These are phyloP conservation scores for Nemopilema nomurai DNA, from an alignment of 30 jellyfish, hydroid and myxozoan genomes.

Conservation along the genomic window DNA sequence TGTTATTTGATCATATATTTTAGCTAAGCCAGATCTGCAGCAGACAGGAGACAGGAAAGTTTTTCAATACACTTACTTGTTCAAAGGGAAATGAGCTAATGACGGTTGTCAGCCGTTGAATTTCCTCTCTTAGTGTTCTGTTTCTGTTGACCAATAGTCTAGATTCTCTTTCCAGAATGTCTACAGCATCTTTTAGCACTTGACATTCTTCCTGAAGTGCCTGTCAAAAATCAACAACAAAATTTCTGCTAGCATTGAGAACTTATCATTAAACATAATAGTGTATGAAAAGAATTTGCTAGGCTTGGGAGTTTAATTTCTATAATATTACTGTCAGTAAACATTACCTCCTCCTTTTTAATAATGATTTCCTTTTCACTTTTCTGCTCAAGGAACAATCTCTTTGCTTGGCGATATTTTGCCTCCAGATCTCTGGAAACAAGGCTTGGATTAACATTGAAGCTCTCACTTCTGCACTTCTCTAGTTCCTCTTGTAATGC, in stretches of 20 bases:
- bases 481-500: conserved; percentile 44
- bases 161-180: conserved; percentile 20
- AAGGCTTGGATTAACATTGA: conserved; percentile 8
- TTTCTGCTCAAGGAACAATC: conserved; percentile 41
- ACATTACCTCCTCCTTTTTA: conserved; percentile 44
- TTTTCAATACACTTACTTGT: neutral
- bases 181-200: conserved; percentile 38
- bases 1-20: too few species aligned
- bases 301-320: too few species aligned
- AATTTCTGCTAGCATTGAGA: neutral
- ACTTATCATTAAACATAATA: too few species aligned
- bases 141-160: conserved; percentile 15
- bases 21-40: too few species aligned
- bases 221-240: conserved; percentile 1
- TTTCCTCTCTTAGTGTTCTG: conserved; percentile 33
- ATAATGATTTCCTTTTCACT: conserved; percentile 34
- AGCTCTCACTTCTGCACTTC: conserved; percentile 19
- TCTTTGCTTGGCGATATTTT: conserved; percentile 51
- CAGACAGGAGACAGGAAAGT: too few species aligned
- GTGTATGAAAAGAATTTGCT: too few species aligned
- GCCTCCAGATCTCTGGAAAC: conserved; percentile 27
- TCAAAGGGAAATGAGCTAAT: neutral
- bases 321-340: neutral
- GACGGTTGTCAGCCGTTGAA: conserved; percentile 26
- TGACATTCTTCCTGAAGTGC: conserved; percentile 30